These are phyloP conservation scores for Nymphalis polychloros DNA, from an alignment of 2,888 invertebrate genomes.

Conservation along the genomic window DNA sequence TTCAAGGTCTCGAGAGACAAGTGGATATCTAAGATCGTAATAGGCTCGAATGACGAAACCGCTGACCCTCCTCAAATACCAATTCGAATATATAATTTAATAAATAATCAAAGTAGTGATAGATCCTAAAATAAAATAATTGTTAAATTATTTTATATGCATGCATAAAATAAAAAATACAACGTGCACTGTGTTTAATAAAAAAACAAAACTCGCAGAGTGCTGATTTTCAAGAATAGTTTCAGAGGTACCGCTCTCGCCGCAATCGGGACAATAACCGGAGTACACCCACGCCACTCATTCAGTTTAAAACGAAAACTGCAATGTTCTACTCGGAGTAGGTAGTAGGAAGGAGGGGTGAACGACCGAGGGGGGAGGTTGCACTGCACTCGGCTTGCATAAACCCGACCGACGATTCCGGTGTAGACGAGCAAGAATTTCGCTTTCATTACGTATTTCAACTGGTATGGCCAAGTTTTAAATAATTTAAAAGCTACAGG, in stretches of 20 bases:
- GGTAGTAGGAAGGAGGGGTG: slow-evolving; percentile 56
- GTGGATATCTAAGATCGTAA: slow-evolving; percentile 41
- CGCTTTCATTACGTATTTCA: slow-evolving; percentile 38
- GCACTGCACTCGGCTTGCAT: slow-evolving; percentile 63
- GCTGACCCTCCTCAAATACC: slow-evolving; percentile 48
- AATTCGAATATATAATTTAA: slow-evolving; percentile 34
- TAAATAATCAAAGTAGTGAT: slow-evolving; percentile 22
- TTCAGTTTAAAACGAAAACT: slow-evolving; percentile 65
- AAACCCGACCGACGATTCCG: slow-evolving; percentile 62
- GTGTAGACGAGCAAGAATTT: slow-evolving; percentile 46
- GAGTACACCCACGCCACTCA: slow-evolving; percentile 60
- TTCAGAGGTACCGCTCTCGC: slow-evolving; percentile 38
- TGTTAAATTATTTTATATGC: not conserved
- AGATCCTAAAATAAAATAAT: slow-evolving; percentile 7
- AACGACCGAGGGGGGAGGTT: slow-evolving; percentile 61
- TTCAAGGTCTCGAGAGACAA: slow-evolving; percentile 44
- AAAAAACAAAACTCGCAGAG: slow-evolving; percentile 25
- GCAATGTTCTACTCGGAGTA: slow-evolving; percentile 53
- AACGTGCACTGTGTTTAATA: slow-evolving; percentile 16
- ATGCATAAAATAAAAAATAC: not conserved
- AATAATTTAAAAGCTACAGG: slow-evolving; percentile 16
- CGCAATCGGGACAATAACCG: slow-evolving; percentile 48
- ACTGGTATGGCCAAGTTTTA: slow-evolving; percentile 31
- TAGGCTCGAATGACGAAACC: slow-evolving; percentile 52
- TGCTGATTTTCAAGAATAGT: slow-evolving; percentile 35